Evolutionary conservation across 2,113 vertebrate species (phyloP).

Genomic region (Oreotragus oreotragus): DNA sequence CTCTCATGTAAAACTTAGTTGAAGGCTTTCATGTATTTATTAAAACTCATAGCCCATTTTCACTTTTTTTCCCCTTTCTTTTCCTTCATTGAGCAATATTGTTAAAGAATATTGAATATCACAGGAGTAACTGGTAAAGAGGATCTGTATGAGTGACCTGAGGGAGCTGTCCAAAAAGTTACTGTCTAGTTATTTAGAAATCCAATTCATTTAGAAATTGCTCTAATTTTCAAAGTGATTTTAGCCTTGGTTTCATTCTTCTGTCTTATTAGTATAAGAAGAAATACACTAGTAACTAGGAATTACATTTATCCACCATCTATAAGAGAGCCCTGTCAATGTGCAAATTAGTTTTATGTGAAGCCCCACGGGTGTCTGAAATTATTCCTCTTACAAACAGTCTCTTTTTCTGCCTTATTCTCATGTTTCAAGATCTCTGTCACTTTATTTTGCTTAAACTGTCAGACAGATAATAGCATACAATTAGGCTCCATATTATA

Average conservation of each 20-base stretch:
- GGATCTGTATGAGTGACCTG: not conserved
- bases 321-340: slow-evolving; percentile 17
- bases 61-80: not conserved
- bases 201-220: slow-evolving; percentile 3
- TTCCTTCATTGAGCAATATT: not conserved
- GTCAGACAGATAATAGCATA: slow-evolving; percentile 43
- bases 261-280: not conserved
- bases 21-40: slow-evolving; percentile 53
- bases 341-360: slow-evolving; percentile 26
- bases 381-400: slow-evolving; percentile 24
- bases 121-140: not conserved
- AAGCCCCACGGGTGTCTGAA: not conserved
- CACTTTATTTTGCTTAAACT: slow-evolving; percentile 48
- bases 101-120: not conserved
- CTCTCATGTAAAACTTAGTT: slow-evolving; percentile 56
- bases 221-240: slow-evolving; percentile 7
- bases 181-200: slow-evolving; percentile 3
- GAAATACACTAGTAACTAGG: not conserved
- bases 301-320: slow-evolving; percentile 43
- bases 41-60: slow-evolving; percentile 37
- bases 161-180: not conserved
- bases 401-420: slow-evolving; percentile 28
- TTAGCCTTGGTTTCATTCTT: not conserved
- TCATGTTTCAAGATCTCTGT: slow-evolving; percentile 36
- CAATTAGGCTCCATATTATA: slow-evolving; percentile 38